These are phyloP conservation scores for Paradoxurus hermaphroditus DNA, from an alignment of 2,113 vertebrate species.

Conservation along the genomic window DNA sequence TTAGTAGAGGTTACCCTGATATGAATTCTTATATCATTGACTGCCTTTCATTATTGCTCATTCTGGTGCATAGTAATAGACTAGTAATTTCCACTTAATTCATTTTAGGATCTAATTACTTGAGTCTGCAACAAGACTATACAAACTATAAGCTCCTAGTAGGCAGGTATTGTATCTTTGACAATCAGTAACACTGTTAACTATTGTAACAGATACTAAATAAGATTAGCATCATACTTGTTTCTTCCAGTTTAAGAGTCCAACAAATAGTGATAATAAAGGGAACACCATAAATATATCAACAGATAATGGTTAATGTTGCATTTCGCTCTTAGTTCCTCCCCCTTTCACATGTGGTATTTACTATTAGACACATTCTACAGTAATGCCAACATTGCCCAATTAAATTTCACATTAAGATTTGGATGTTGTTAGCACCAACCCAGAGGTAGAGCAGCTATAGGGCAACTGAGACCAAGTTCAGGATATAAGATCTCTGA, in stretches of 20 bases:
- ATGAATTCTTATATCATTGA: background rate
- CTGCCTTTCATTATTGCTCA: background rate
- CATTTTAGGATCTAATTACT: conserved; percentile 26
- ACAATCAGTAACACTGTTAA: conserved; percentile 1
- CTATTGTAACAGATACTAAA: background rate
- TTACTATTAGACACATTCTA: background rate
- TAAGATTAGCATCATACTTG: background rate
- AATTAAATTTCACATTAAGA: conserved; percentile 29
- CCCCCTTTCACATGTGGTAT: background rate
- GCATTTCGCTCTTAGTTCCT: background rate
- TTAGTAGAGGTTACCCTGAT: background rate
- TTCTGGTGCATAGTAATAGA: background rate
- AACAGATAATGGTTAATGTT: background rate
- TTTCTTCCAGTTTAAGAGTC: background rate
- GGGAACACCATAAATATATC: background rate
- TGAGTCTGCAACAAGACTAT: conserved; percentile 14
- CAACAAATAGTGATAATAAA: background rate
- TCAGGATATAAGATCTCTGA: background rate
- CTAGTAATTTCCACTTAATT: background rate
- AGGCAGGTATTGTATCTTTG: background rate
- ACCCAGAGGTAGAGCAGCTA: background rate
- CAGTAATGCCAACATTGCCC: background rate
- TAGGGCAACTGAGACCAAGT: background rate
- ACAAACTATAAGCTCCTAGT: conserved; percentile 11
- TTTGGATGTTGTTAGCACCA: background rate